Evolutionary conservation across 2,113 vertebrate species (phyloP), one percentile per base, ranked within the genome.

Genomic region (Hymenochirus boettgeri): DNA sequence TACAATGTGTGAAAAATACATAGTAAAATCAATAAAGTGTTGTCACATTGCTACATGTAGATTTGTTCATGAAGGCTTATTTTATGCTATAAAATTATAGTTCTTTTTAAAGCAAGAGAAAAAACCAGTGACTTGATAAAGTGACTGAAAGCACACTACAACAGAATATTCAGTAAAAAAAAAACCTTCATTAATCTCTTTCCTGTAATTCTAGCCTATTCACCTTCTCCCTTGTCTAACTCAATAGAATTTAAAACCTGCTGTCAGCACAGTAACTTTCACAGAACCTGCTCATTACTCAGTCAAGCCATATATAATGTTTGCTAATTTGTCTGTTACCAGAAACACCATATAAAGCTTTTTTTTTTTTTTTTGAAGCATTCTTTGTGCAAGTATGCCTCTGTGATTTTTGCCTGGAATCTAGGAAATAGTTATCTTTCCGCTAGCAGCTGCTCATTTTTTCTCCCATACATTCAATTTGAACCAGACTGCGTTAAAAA

Each of bases 211-310:
- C 85, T 81, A 79, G 73, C 76, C 83, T 76, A 77, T 77, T 85
- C 80, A 81, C 80, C 81, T 82, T 80, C 77, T 75, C 74, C 66
- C 75, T 75, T 33, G 75, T 78, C 78, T 77, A 72, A 76, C 77
- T 86, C 80, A 79, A 80, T 83, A 86, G 78, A 86, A 84, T 85
- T 84, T 83, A 83, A 86, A 86, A 84, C 78, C 81, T 79, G 74
- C 80, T 83, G 79, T 83, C 83, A 82, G 82, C 79, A 72, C 61
- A 77, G 77, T 70, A 83, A 80, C 82, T 76, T 70, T 42, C 77
- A 79, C 82, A 84, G 81, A 82, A 84, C 65, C 78, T 76, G 74
- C 81, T 84, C 81, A 85, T 89, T 85, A 81, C 75, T 69, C 75
- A 80, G 77, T 81, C 80, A 73, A 77, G 79, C 77, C 75, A 76